phyloP scores from a whole-genome alignment of 2,797 vertebrate genomes.

The Acanthopagrus latus region DNA sequence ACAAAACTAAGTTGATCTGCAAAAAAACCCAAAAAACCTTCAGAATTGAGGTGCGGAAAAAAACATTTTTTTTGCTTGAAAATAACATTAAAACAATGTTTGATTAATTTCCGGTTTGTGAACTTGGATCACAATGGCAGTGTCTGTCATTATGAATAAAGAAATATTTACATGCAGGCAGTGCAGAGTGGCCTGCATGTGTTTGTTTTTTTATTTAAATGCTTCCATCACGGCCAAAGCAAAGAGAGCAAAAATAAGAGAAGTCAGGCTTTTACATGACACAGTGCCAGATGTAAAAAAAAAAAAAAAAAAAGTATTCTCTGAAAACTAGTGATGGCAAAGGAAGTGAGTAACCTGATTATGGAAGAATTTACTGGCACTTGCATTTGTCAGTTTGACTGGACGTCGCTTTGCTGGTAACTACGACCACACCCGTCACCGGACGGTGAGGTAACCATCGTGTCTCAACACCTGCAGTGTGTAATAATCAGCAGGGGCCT shows the following conservation, averaged over 20 bases:
- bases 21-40: neutral
- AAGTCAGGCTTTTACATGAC: neutral
- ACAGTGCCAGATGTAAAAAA: neutral
- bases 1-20: neutral
- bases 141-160: slow-evolving; percentile 55
- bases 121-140: slow-evolving; percentile 17
- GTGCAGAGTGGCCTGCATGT: neutral
- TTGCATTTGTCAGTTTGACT: slow-evolving; percentile 45
- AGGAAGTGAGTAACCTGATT: slow-evolving; percentile 70
- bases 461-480: slow-evolving; percentile 69
- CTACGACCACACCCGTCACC: slow-evolving; percentile 48
- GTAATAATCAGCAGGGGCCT: slow-evolving; percentile 47
- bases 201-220: neutral
- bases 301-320: neutral
- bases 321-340: slow-evolving; percentile 39
- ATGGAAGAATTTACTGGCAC: slow-evolving; percentile 63
- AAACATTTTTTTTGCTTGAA: too few species aligned
- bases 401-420: slow-evolving; percentile 59
- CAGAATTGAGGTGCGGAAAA: neutral
- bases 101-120: neutral
- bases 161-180: too few species aligned
- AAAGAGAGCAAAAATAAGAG: neutral
- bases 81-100: neutral
- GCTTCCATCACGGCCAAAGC: slow-evolving; percentile 1
- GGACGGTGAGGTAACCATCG: slow-evolving; percentile 65